Evolutionary conservation across 2,888 invertebrate species (phyloP), one percentile per base, ranked within the genome.

Genomic region (Lutraria lutraria): DNA sequence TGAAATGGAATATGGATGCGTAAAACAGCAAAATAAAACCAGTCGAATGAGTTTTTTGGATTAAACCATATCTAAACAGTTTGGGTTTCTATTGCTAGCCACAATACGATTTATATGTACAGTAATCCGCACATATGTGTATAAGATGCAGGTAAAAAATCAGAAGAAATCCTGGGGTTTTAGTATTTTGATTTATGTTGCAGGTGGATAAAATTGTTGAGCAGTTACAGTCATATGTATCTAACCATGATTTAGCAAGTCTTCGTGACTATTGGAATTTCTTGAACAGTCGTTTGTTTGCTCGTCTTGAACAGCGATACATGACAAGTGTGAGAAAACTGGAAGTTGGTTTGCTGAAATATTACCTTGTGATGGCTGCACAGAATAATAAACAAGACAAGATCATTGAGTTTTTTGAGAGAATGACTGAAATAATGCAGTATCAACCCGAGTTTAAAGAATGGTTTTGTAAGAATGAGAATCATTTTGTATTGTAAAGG

Each of bases 391-490:
- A 98, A 93, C 97, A 97, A 86, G 99, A 99, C 63, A 98, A 98
- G 97, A 98, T 99, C 86, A 97, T 98, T 31, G 99, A 99, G 93
- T 99, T 99, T 97, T 98, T 99, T 96, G 97, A 98, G 16, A 98
- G 98, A 97, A 97, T 99, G 97, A 97, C 98, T 10, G 97, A 98
- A 25, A 99, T 99, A 94, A 97, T 99, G 81, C 99, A 99, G 96
- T 98, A 98, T 83, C 98, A 98, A 96, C 97, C 97, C 89, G 99
- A 99, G 96, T 99, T 99, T 99, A 98, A 98, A 96, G 99, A 99
- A 94, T 99, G 99, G 99, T 99, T 99, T 97, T 98, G 99, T 99
- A 97, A 97, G 98, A 97, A 60, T 21, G 4, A 43, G 8, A 43
- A 43, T 43, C 8, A 43, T 43, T 43, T 8, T 43, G 43, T 43